Conservation (phyloP, 2,888 invertebrate genomes). For the Lasioglossum pauxillum region DNA sequence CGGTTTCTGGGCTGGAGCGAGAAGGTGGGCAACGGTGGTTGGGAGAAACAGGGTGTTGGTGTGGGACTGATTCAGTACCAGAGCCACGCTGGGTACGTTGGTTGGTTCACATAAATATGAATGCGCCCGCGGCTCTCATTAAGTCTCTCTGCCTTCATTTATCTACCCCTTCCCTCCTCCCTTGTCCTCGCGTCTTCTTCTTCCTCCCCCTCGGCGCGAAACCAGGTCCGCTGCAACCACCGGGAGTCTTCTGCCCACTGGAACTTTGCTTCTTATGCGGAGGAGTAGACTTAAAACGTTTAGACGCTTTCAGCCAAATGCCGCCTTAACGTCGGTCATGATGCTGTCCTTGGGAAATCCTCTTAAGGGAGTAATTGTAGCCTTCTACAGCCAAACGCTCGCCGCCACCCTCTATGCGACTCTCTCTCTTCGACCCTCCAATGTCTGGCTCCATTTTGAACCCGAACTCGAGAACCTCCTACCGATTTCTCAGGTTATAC, state of each 20-base stretch:
- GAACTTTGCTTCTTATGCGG: slow-evolving; percentile 60
- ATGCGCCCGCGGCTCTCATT: slow-evolving; percentile 81
- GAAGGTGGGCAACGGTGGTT: slow-evolving; percentile 58
- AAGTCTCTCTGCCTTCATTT: slow-evolving; percentile 80
- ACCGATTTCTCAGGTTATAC: background rate
- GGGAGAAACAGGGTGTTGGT: slow-evolving; percentile 56
- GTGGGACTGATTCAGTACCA: slow-evolving; percentile 68
- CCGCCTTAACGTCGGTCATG: slow-evolving; percentile 30
- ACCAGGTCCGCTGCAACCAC: slow-evolving; percentile 47
- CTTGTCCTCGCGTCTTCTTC: slow-evolving; percentile 57
- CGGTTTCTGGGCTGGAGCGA: slow-evolving; percentile 62
- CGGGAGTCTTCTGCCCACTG: slow-evolving; percentile 49
- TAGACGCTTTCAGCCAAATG: slow-evolving; percentile 35
- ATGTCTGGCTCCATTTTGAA: background rate
- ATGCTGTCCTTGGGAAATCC: slow-evolving; percentile 23
- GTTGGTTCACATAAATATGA: slow-evolving; percentile 77
- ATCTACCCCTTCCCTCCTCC: slow-evolving; percentile 69
- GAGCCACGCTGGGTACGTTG: slow-evolving; percentile 69
- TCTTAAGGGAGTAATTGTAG: slow-evolving; percentile 17
- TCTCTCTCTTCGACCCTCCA: background rate
- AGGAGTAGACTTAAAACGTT: slow-evolving; percentile 50
- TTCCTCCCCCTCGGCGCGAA: slow-evolving; percentile 40
- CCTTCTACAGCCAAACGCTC: background rate
- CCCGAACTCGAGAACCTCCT: background rate
- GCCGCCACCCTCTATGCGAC: background rate